A percentile compares a stretch with the other conserved stretches of the same genome.
Conservation (phyloP, 2,888 invertebrate species). For the Fissipunctia ypsillon region DNA sequence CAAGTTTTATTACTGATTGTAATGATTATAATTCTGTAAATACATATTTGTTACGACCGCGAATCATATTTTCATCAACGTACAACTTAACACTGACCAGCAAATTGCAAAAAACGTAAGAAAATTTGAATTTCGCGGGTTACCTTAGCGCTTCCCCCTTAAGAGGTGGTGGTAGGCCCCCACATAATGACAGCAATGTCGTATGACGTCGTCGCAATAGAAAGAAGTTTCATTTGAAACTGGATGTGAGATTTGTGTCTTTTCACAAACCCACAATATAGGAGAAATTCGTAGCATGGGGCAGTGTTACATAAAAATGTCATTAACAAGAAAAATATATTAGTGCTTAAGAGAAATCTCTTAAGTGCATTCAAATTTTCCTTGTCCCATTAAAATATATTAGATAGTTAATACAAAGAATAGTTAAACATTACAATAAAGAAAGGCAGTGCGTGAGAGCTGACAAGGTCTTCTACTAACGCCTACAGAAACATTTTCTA, state of each 20-base stretch:
- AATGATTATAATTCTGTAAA: too few species aligned
- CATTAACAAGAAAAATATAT: neutral
- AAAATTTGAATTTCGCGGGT: too few species aligned
- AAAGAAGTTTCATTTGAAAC: neutral
- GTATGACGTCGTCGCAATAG: neutral
- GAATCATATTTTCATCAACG: too few species aligned
- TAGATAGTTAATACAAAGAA: neutral
- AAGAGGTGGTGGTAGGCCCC: too few species aligned
- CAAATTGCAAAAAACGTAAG: too few species aligned
- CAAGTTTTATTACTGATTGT: too few species aligned
- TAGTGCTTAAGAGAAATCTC: neutral
- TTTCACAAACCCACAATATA: neutral
- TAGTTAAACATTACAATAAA: slow-evolving; percentile 25
- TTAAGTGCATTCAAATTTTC: neutral
- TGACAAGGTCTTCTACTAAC: slow-evolving; percentile 41
- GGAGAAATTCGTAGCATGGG: neutral
- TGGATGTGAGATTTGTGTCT: neutral
- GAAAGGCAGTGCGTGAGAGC: slow-evolving; percentile 41
- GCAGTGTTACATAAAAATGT: neutral
- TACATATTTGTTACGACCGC: too few species aligned
- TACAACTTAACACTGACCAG: too few species aligned
- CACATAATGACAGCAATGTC: neutral
- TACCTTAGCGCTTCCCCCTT: too few species aligned
- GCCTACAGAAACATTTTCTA: slow-evolving; percentile 42
- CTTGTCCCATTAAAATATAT: neutral